A percentile compares a stretch with the other conserved stretches of the same genome.
phyloP scores from a whole-genome alignment of 2,113 vertebrate genomes.

The Lanius ludovicianus region DNA sequence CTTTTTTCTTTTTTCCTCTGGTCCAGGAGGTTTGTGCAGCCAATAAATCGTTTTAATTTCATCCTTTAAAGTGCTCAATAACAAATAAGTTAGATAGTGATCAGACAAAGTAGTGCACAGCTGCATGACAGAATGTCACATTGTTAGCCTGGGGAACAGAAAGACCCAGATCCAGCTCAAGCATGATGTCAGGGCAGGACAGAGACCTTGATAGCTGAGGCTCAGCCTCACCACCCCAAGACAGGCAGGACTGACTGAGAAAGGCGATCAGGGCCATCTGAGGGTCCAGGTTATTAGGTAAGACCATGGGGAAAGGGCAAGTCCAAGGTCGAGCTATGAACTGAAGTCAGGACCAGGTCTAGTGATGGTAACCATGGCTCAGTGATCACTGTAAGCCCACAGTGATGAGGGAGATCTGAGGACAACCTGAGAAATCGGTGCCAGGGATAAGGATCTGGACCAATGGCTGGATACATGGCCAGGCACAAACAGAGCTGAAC shows the following conservation, averaged over 20 bases:
- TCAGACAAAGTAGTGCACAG: neutral
- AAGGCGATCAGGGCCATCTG: neutral
- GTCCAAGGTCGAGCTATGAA: neutral
- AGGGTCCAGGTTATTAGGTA: too few relatives aligned
- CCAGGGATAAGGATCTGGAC: neutral
- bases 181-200: neutral
- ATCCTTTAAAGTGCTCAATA: neutral
- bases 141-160: neutral
- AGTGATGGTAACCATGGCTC: neutral
- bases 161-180: neutral
- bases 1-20: neutral
- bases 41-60: neutral
- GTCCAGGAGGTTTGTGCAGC: neutral
- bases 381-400: neutral
- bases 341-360: neutral
- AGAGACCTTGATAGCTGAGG: neutral
- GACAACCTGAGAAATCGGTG: neutral
- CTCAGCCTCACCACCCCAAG: neutral
- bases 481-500: neutral
- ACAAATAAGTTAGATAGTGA: accelerated
- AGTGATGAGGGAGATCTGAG: neutral
- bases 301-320: neutral
- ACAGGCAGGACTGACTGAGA: neutral
- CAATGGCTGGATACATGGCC: neutral
- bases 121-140: neutral